Base-by-base conservation (phyloP, 2,888 invertebrate species). In the Arenicola marina region DNA sequence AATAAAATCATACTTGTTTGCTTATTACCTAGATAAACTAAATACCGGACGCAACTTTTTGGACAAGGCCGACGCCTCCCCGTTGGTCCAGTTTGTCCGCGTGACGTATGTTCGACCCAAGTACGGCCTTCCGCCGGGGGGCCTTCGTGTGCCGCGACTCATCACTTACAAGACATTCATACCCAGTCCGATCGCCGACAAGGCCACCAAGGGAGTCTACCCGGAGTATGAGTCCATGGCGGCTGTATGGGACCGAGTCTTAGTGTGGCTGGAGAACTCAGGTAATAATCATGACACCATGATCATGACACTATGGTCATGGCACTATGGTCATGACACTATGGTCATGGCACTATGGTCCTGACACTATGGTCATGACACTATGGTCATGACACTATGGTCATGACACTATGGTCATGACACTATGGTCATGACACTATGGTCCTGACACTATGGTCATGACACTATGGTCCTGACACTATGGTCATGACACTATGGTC, bases 91-190 rank as follows among this genome's bases (percentile, higher is more conserved):
- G 7, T 67, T 65, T 44, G 32, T 67, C 29, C 67, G 67, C 7
- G 62, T 67, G n/a, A 62, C 60, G 29, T 67, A 67, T 38, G 61
- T 66, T n/a, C 64, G 64, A 28, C 67, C 67, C 46, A 67, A 67
- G 44, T 67, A 53, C 31, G 67, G 67, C 59, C 62, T 67, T 38
- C 67, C 67, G 7, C 67, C 67, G 46, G 65, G 60, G 26, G 67
- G 67, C 15, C 34, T 67, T 31, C 48, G 56, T 32, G 58, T 54
- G 15, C 67, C 67, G 21, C 34, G 60, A n/a, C 21, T 46, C 24
- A 32, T 67, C 38, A 56, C 51, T 15, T 61, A 62, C 46, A 56
- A 59, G 54, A 65, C 56, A 3, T 67, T 67, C 59, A 57, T 65
- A 18, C 67, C 67, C 43, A n/a, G 28, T 26, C 15, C 29, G 11